Base-by-base conservation (phyloP, 64 coral and sea anemone species). In the Orbicella faveolata region DNA sequence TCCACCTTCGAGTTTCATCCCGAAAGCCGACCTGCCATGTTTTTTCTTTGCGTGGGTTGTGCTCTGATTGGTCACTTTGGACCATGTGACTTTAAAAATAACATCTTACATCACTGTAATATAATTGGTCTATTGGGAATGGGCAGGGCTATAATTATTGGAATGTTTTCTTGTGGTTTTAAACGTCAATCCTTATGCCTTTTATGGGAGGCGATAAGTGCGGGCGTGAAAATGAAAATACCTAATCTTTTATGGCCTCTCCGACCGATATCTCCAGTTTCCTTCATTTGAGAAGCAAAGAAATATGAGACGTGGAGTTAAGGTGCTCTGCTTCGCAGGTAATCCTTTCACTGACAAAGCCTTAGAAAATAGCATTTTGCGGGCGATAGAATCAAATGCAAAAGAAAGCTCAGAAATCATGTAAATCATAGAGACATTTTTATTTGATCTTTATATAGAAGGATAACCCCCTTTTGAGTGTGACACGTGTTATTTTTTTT, bases 1-100 rank as follows among this genome's bases (percentile, higher is more conserved):
- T 26, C 79, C 7, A 19, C 23, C 23, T 51, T 70, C 41, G 23
- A 21, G 63, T 53, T 85, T 85, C 64, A 85, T 72, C 82, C 65
- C 36, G 4, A 26, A 72, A 25, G 63, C 44, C 63, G 18, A 44
- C 9, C 65, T 69, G 66, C 65, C 82, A 73, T 85, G 16, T 85
- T 85, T 64, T 19, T 85, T 85, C 36, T 14, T 48, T 48, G 44
- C 19, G 10, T 33, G 15, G 2, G 12, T 23, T 73, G 1, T 8
- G 1, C 15, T 34, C 39, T 85, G 37, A 85, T 85, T 85, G 82
- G 82, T 23, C 82, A 73, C 33, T 17, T 18, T 9, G 14, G 80
- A 6, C n/a, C 82, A 85, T 37, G 39, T 85, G 82, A 34, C 41
- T 8, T 52, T 85, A 85, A 85, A 85, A 85, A 85, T 85, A 85